Conservation (phyloP, 2,113 vertebrate species). For the Semnopithecus entellus region DNA sequence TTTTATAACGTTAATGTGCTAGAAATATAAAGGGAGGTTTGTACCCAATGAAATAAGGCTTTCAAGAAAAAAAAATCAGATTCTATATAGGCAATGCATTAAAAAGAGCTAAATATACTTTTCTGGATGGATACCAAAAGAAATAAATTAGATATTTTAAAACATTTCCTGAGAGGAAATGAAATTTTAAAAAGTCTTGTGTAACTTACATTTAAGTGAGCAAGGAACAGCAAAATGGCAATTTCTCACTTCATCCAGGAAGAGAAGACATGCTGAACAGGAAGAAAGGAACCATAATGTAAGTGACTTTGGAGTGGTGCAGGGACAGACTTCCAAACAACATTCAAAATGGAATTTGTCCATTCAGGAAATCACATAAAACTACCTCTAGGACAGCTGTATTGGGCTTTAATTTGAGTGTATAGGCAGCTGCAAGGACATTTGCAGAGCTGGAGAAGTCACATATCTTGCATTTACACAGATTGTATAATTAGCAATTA, state of each 20-base stretch:
- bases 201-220: conserved; percentile 49
- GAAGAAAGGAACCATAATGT: not conserved
- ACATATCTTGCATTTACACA: conserved; percentile 12
- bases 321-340: not conserved
- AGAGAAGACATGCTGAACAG: not conserved
- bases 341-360: not conserved
- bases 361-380: conserved; percentile 27
- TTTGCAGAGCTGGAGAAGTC: not conserved
- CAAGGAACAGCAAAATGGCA: not conserved
- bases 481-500: conserved; percentile 56
- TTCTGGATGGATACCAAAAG: not conserved
- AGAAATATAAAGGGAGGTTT: not conserved
- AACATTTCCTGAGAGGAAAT: conserved; percentile 11
- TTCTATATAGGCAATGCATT: not conserved
- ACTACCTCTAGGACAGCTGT: not conserved
- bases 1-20: not conserved
- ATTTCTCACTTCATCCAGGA: not conserved
- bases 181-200: not conserved
- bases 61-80: not conserved
- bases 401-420: conserved; percentile 34
- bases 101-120: conserved; percentile 36
- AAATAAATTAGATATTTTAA: conserved; percentile 29
- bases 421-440: conserved; percentile 32
- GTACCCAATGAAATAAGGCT: not conserved
- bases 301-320: not conserved